Evolutionary conservation across 1,140 invertebrate genomes (phyloP), one percentile per base, ranked within the genome.

Genomic region (Drosophila simulans): DNA sequence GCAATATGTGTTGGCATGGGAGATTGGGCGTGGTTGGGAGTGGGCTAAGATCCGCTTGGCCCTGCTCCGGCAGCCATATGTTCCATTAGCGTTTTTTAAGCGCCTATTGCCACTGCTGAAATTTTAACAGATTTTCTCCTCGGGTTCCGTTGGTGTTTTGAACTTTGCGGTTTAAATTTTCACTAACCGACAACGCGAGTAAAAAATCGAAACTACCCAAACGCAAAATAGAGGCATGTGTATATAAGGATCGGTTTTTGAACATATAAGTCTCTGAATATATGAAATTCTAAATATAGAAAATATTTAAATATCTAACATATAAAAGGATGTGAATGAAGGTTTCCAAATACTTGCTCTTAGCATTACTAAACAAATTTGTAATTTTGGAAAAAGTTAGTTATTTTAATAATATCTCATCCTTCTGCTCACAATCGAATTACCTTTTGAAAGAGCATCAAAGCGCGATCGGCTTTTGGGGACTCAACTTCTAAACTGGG

Each of bases 11-110:
- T 11, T 27, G 31, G 35, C 15, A 27, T 40, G 42, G 20, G 10
- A 10, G 27, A 20, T 17, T 40, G 22, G 20, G n/a, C 22, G 52
- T 17, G 20, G 53, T 34, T 49, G 57, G 17, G 17, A 49, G 68
- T 49, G 42, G 63, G 66, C 20, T 54, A 69, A 66, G 65, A 66
- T 66, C 49, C 66, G 51, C 51, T 70, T 70, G 63, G 63, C 63
- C 40, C 66, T 46, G 63, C 56, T 52, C 39, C 54, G 55, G 55
- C 80, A 60, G 54, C 60, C 70, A 75, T 83, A 78, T 86, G 83
- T 86, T 86, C 83, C 83, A 86, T 86, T 86, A 86, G 83, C 83
- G 69, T 86, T 86, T 86, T 77, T 86, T 83, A 83, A 83, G 83
- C 83, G 83, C 79, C 83, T 88, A 88, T 86, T 83, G 79, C 79